Evolutionary conservation across 2,797 vertebrate genomes (phyloP), one percentile per base, ranked within the genome.

Genomic region (Neopelma chrysocephalum): DNA sequence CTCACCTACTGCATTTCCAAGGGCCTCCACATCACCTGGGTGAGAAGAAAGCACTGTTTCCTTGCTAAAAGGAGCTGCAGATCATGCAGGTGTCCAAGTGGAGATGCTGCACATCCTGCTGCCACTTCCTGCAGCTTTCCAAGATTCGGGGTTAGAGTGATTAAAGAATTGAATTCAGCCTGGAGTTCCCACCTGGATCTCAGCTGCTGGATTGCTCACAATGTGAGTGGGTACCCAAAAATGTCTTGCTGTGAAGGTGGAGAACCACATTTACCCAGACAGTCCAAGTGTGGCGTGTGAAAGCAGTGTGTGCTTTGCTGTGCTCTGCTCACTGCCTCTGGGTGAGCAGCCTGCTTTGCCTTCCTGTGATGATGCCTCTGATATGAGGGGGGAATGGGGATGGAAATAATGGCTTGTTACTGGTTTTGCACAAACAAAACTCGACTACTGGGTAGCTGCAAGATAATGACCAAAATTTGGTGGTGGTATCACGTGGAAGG

Each of bases 161-260:
- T 31, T 50, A 61, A 57, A 75, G 57, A 64, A 29, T 78, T 93
- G 82, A 42, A 83, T 90, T 92, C 79, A 72, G 32, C 32, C 78
- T 85, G 43, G 42, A 86, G 72, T 54, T 95, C 50, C 50, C 69
- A 83, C 34, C 56, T 9, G 5, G 7, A 42, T 89, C 82, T 90
- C 69, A 66, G 82, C 85, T 93, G 61, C 72, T 87, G 87, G 45
- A 31, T 83, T 71, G 69, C 69, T 61, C 64, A 34, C 92, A 83
- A 1, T 18, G 60, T 45, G 68, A 87, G 64, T 34, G 56, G 76
- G 48, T 78, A 78, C 84, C 89, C 79, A n/a, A 84, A 82, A 69
- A 7, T 2, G 2, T 62, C 84, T 71, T 89, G 65, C 91, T 85
- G 62, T 62, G 78, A 60, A 76, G 64, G 45, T 40, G 57, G 36